These are phyloP conservation scores for Australoheros facetus DNA, from an alignment of 2,797 vertebrate species.

Conservation along the genomic window DNA sequence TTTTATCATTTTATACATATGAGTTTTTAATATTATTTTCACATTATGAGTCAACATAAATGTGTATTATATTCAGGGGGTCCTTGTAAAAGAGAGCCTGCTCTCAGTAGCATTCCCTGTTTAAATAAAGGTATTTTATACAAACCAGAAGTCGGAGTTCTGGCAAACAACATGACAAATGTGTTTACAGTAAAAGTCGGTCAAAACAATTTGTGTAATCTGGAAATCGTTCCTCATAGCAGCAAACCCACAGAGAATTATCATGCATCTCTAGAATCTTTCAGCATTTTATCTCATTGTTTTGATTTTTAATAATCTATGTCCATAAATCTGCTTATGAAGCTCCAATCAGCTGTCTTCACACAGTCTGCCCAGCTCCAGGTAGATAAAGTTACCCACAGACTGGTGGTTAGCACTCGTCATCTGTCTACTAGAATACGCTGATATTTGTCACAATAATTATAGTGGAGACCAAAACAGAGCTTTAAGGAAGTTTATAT, in stretches of 20 bases:
- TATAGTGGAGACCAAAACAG: background rate
- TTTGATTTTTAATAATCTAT: background rate
- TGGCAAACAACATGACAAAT: background rate
- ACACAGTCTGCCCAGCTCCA: background rate
- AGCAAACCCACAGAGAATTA: background rate
- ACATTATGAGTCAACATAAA: background rate
- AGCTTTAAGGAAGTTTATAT: background rate
- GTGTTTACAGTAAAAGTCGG: background rate
- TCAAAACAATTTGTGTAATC: background rate
- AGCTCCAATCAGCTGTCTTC: background rate
- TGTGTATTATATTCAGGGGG: background rate
- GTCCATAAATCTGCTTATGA: background rate
- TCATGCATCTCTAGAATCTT: background rate
- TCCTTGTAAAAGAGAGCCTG: conserved; percentile 3
- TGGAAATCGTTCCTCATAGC: background rate
- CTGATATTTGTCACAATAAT: background rate
- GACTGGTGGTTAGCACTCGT: background rate
- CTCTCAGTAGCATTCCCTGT: background rate
- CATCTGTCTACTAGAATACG: background rate
- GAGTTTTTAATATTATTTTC: background rate
- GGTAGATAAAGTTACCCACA: background rate
- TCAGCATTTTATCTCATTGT: background rate
- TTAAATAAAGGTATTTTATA: background rate
- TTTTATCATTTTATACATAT: background rate
- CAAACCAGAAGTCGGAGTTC: background rate